Evolutionary conservation across 2,113 vertebrate species (phyloP).

Genomic region (Leptobrachium leishanense): DNA sequence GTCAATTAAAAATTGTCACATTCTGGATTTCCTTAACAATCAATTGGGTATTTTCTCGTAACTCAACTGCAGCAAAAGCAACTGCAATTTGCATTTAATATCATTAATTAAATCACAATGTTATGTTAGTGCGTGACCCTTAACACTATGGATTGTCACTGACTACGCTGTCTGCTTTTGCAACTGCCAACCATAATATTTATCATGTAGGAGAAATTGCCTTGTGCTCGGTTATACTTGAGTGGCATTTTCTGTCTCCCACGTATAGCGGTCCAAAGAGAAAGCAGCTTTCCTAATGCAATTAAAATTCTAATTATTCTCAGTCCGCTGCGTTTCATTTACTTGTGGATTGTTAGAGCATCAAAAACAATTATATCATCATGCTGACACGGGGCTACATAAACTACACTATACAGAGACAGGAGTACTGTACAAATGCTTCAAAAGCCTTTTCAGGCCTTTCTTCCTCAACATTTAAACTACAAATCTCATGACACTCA

Average conservation of each 20-base stretch:
- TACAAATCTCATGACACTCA: no score
- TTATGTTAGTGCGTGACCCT: conserved; percentile 2
- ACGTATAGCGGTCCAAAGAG: conserved; percentile 29
- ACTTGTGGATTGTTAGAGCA: conserved; percentile 2
- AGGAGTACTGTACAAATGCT: background rate
- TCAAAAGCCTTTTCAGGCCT: no score
- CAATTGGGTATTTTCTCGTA: no score
- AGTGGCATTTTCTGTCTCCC: conserved; percentile 35
- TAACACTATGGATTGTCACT: background rate
- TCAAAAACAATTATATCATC: conserved; percentile 17
- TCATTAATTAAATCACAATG: background rate
- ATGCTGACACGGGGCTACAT: conserved; percentile 13
- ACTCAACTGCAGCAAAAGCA: no score
- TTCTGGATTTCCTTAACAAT: no score
- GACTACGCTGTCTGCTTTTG: conserved; percentile 2
- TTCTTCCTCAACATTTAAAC: no score
- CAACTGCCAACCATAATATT: conserved; percentile 18
- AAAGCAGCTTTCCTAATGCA: conserved; percentile 40
- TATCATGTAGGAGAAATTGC: background rate
- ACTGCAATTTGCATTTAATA: background rate
- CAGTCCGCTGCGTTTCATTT: conserved; percentile 27
- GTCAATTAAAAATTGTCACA: no score
- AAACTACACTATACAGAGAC: conserved; percentile 1
- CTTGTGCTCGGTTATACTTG: conserved; percentile 14
- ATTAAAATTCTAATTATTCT: conserved; percentile 46